phyloP scores from a whole-genome alignment of 2,888 invertebrate species.

The Cosmia trapezina region DNA sequence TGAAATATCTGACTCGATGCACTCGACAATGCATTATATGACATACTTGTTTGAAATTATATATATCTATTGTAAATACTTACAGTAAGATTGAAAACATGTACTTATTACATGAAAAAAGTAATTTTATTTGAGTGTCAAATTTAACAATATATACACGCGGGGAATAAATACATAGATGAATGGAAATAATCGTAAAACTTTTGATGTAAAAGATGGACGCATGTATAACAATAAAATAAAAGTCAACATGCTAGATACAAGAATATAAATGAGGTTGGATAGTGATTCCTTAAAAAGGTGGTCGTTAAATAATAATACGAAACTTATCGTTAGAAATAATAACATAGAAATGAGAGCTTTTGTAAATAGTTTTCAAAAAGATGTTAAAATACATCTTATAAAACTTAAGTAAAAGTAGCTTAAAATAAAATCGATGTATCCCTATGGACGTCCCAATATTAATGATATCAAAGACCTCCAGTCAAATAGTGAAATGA shows the following conservation, averaged over 20 bases:
- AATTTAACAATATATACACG: background rate
- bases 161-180: background rate
- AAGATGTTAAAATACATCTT: slow-evolving; percentile 6
- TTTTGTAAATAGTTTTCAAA: slow-evolving; percentile 70
- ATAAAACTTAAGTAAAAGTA: slow-evolving; percentile 2
- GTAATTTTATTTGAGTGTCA: background rate
- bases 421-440: slow-evolving; percentile 34
- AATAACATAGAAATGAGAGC: slow-evolving; percentile 61
- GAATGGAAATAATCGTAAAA: no score
- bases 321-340: slow-evolving; percentile 18
- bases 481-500: slow-evolving; percentile 9
- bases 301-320: background rate
- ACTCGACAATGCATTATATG: slow-evolving; percentile 12
- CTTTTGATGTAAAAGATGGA: background rate
- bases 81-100: background rate
- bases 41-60: slow-evolving; percentile 8
- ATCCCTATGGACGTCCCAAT: slow-evolving; percentile 25
- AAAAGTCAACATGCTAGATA: background rate
- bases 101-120: background rate
- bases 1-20: slow-evolving; percentile 32
- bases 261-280: background rate
- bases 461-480: slow-evolving; percentile 17
- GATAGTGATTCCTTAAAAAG: slow-evolving; percentile 2
- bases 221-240: background rate
- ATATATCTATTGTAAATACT: slow-evolving; percentile 1